Evolutionary conservation across 2,888 invertebrate species (phyloP), one percentile per base, ranked within the genome.

Genomic region (Rhamphomyia laevipes): DNA sequence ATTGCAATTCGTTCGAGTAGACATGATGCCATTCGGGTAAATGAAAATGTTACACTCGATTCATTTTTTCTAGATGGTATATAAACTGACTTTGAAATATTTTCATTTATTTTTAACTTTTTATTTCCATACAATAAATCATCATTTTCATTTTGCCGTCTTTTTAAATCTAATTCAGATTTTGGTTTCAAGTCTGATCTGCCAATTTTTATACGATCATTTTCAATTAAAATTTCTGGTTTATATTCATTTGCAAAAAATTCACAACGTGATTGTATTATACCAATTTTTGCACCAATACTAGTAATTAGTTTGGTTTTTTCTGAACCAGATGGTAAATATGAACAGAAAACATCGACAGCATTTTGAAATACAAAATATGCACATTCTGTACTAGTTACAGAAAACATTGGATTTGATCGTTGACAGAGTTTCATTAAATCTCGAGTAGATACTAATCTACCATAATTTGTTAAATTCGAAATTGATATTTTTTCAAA

Each of bases 341-440:
- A 86, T 47, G 85, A 84, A 53, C 89, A 88, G 67, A 96, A 96
- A 52, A 94, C 83, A 63, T 96, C 94, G 18, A 92, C 77, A 0
- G 92, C 90, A 68, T 95, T 90, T 72, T 91, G 86, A 42, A 91
- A 80, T 4, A 71, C 68, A 53, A 67, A 68, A 55, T 69, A 70
- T 3, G 70, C 71, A 53, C 70, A 70, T 52, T 71, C 71, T 0
- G 65, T 51, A 52, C 84, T 85, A 0, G 83, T 77, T 0, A 86
- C 80, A 52, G 85, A 78, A 65, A 87, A 88, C 58, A 82, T 81
- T 13, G 78, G 71, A 12, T 81, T 76, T 6, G 90, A 80, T 61
- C 96, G 75, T 5, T 80, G 74, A 62, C 94, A 95, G 82, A 93
- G 88, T 66, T 94, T 95, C 57, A 95, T 80, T 44, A 96, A 75